Percentiles rank a stretch among this genome's conserved stretches.
Evolutionary conservation across 2,888 invertebrate species (phyloP).

Genomic region (Pristionchus japonicus): DNA sequence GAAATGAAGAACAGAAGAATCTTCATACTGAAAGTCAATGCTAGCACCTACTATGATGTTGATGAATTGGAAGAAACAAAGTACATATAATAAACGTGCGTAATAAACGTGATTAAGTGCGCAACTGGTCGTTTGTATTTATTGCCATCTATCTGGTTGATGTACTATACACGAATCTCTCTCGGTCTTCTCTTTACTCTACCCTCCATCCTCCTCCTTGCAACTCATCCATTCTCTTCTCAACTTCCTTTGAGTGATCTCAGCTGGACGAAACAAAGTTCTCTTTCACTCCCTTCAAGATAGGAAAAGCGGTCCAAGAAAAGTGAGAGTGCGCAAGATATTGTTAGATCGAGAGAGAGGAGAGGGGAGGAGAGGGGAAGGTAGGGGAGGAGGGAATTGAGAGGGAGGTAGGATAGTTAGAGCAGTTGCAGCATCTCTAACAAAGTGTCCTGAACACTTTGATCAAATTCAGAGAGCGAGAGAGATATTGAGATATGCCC

Average conservation of each 20-base stretch:
- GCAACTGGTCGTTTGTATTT: slow-evolving; percentile 8
- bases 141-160: slow-evolving; percentile 7
- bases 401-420: neutral
- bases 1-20: neutral
- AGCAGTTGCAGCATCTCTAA: slow-evolving; percentile 1
- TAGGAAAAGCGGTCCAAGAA: slow-evolving; percentile 7
- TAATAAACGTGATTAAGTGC: too few species aligned
- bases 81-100: neutral
- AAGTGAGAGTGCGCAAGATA: slow-evolving; percentile 33
- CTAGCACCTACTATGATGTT: too few species aligned
- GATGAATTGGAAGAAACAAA: neutral
- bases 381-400: slow-evolving; percentile 10
- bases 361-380: neutral
- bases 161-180: neutral
- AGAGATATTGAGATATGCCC: neutral
- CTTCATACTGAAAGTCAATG: too few species aligned
- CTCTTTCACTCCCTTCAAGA: neutral
- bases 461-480: neutral
- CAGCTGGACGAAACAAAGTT: slow-evolving; percentile 13
- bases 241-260: neutral
- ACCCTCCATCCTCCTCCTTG: neutral
- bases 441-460: slow-evolving; percentile 24
- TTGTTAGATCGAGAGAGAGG: slow-evolving; percentile 26
- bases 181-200: neutral
- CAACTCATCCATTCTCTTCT: neutral